Percentiles rank a stretch among this genome's conserved stretches.
phyloP scores from a whole-genome alignment of 2,113 vertebrate species.

The Mobula hypostoma region DNA sequence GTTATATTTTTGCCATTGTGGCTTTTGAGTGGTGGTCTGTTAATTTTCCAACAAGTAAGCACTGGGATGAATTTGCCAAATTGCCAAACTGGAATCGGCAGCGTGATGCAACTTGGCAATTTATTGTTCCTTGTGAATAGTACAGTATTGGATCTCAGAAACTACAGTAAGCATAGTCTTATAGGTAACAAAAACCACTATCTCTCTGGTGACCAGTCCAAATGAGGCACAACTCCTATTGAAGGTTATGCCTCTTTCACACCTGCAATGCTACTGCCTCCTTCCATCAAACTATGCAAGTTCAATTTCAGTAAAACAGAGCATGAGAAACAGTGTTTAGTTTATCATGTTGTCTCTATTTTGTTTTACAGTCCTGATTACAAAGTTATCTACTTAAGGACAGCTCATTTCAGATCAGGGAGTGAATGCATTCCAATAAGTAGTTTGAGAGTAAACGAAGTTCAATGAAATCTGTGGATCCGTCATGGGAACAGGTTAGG shows the following conservation, averaged over 20 bases:
- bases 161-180: no score
- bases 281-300: background rate
- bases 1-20: background rate
- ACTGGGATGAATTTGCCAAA: background rate
- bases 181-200: background rate
- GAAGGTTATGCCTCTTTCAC: background rate
- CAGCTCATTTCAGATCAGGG: background rate
- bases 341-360: background rate
- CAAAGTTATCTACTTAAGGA: background rate
- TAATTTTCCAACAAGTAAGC: background rate
- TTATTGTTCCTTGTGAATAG: background rate
- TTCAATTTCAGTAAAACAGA: background rate
- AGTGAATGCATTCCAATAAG: background rate
- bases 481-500: background rate
- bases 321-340: no score
- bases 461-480: background rate
- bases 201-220: background rate
- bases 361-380: background rate
- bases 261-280: background rate
- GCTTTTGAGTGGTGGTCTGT: background rate
- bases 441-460: background rate
- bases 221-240: background rate
- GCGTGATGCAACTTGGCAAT: conserved; percentile 1
- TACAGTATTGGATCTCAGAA: background rate
- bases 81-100: conserved; percentile 23